phyloP scores from a whole-genome alignment of 2,113 vertebrate genomes.

The Naja naja region DNA sequence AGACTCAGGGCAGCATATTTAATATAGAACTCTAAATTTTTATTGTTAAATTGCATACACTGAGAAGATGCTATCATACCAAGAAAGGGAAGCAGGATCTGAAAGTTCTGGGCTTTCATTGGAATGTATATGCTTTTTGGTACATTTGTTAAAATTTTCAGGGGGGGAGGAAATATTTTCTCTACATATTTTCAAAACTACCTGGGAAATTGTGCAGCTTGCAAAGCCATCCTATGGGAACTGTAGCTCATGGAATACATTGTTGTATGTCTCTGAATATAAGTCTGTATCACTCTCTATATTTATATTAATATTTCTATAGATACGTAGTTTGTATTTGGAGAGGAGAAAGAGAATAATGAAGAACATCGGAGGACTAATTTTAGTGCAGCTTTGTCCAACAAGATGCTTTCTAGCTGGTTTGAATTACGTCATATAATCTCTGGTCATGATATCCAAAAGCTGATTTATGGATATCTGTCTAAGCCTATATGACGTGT shows the following conservation, averaged over 20 bases:
- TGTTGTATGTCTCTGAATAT: neutral
- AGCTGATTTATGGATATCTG: neutral
- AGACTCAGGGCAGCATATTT: too few relatives aligned
- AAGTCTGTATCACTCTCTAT: neutral
- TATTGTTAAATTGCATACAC: conserved; percentile 9
- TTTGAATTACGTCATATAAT: neutral
- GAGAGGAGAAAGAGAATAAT: neutral
- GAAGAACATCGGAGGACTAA: neutral
- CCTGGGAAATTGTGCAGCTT: neutral
- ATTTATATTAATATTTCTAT: neutral
- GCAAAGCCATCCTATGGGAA: neutral
- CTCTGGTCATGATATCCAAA: neutral
- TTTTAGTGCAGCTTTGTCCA: neutral
- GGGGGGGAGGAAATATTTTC: neutral
- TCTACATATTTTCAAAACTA: neutral
- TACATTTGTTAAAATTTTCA: neutral
- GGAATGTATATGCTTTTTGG: neutral
- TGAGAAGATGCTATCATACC: conserved; percentile 14
- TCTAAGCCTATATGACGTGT: neutral
- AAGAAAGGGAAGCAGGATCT: conserved; percentile 26
- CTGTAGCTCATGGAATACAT: neutral
- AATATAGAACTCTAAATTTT: neutral
- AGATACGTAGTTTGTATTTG: neutral
- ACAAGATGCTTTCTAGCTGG: neutral
- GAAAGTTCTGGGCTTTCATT: neutral